These are phyloP conservation scores for Platorchestia sp. DNA, from an alignment of 1,140 invertebrate species.

Conservation along the genomic window DNA sequence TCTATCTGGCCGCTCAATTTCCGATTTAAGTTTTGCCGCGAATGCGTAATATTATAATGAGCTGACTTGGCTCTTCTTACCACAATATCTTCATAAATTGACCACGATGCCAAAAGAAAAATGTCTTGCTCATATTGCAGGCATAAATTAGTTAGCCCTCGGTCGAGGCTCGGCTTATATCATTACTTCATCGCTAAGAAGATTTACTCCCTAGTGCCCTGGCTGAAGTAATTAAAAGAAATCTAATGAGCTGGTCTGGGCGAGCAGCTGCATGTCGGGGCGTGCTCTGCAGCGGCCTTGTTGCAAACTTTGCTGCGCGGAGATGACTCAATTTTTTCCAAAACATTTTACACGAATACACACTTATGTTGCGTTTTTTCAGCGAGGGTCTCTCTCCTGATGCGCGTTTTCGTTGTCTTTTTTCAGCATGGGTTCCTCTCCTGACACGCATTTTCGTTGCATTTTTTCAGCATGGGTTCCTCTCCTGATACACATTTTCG, in stretches of 20 bases:
- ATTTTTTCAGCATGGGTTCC: no score
- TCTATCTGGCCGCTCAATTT: not conserved
- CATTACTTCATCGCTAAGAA: conserved; percentile 41
- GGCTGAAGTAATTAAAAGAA: conserved; percentile 36
- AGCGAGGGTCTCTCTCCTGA: no score
- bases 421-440: no score
- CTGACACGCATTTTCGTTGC: no score
- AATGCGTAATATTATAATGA: not conserved
- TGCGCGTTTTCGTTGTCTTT: no score
- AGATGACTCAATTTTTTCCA: no score
- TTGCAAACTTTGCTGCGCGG: not conserved
- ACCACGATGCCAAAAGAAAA: not conserved
- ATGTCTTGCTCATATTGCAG: not conserved
- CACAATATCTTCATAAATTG: not conserved
- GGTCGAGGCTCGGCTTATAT: not conserved
- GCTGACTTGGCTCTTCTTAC: not conserved
- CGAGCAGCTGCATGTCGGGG: not conserved
- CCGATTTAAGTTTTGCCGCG: not conserved
- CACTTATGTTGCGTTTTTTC: no score
- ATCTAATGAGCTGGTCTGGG: not conserved
- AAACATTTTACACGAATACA: no score
- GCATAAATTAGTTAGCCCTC: conserved; percentile 29
- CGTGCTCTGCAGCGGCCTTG: not conserved
- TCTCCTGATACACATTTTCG: no score
- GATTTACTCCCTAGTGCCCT: conserved; percentile 9